phyloP scores from a whole-genome alignment of 2,888 invertebrate genomes.

The Steinernema hermaphroditum region DNA sequence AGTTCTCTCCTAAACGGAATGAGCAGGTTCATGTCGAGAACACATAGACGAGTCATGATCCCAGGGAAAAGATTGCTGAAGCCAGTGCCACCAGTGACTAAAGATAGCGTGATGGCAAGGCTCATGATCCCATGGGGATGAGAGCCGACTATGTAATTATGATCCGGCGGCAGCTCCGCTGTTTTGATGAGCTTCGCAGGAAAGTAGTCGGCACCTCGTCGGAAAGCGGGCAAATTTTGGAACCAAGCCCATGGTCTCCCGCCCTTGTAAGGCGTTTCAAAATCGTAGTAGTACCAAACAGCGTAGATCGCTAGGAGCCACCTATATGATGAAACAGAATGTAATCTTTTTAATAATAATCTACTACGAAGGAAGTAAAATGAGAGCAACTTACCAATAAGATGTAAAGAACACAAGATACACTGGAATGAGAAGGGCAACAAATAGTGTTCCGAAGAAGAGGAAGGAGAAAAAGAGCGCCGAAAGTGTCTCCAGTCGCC shows the following conservation, averaged over 20 bases:
- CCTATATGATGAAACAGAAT: too few species aligned
- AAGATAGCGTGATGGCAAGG: slow-evolving; percentile 78
- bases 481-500: too few species aligned
- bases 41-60: slow-evolving; percentile 73
- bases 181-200: slow-evolving; percentile 82
- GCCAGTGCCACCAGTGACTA: slow-evolving; percentile 74
- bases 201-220: slow-evolving; percentile 81
- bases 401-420: background rate
- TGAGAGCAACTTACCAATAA: background rate
- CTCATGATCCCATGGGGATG: slow-evolving; percentile 88
- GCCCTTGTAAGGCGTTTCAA: slow-evolving; percentile 70
- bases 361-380: too few species aligned
- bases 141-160: slow-evolving; percentile 70
- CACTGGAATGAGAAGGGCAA: background rate
- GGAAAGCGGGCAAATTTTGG: background rate
- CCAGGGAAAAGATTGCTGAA: too few species aligned
- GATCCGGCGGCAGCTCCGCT: slow-evolving; percentile 76
- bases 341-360: too few species aligned
- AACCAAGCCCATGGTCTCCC: background rate
- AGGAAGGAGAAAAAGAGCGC: too few species aligned
- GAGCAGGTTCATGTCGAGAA: slow-evolving; percentile 73
- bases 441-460: too few species aligned
- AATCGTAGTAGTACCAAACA: slow-evolving; percentile 75
- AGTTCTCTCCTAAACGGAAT: slow-evolving; percentile 77
- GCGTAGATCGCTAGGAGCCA: background rate